These are phyloP conservation scores for Halictus quadricinctus DNA, from an alignment of 2,888 invertebrate genomes.

Conservation along the genomic window DNA sequence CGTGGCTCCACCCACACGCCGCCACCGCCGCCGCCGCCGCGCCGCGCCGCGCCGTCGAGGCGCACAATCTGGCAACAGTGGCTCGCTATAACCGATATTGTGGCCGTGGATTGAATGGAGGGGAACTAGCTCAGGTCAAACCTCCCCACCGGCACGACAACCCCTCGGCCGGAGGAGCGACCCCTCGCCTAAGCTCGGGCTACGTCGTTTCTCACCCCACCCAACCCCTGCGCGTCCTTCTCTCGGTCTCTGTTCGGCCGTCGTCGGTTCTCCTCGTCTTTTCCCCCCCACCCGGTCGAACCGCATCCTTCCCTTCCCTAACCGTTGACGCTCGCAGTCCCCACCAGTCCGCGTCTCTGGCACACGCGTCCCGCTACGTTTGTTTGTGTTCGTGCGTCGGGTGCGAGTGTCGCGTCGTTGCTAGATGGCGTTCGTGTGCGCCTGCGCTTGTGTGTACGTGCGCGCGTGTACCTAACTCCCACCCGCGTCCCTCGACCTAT, in stretches of 20 bases:
- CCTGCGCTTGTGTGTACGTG: constrained; percentile 47
- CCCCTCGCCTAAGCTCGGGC: constrained; percentile 66
- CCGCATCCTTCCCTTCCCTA: constrained; percentile 48
- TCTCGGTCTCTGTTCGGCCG: constrained; percentile 54
- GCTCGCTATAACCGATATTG: constrained; percentile 81
- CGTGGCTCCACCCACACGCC: constrained; percentile 76
- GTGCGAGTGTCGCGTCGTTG: constrained; percentile 42
- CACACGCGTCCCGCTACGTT: constrained; percentile 18
- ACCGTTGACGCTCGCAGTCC: constrained; percentile 50
- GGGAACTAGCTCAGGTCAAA: constrained; percentile 82
- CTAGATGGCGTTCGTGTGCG: constrained; percentile 54
- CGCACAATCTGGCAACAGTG: constrained; percentile 81
- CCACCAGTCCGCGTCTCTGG: constrained; percentile 41
- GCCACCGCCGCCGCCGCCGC: constrained; percentile 61
- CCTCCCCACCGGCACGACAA: constrained; percentile 76
- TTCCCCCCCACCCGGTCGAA: constrained; percentile 46
- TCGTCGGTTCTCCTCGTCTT: constrained; percentile 50
- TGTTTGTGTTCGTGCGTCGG: constrained; percentile 44
- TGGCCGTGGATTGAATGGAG: constrained; percentile 82
- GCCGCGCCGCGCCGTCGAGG: constrained; percentile 60
- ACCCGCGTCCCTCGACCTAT: constrained; percentile 40
- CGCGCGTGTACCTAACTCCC: constrained; percentile 61
- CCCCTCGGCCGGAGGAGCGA: constrained; percentile 69
- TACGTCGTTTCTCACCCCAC: constrained; percentile 61
- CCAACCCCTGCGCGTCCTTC: constrained; percentile 62